These are phyloP conservation scores for Eurytoma adleriae DNA, from an alignment of 2,888 invertebrate genomes.

Conservation along the genomic window DNA sequence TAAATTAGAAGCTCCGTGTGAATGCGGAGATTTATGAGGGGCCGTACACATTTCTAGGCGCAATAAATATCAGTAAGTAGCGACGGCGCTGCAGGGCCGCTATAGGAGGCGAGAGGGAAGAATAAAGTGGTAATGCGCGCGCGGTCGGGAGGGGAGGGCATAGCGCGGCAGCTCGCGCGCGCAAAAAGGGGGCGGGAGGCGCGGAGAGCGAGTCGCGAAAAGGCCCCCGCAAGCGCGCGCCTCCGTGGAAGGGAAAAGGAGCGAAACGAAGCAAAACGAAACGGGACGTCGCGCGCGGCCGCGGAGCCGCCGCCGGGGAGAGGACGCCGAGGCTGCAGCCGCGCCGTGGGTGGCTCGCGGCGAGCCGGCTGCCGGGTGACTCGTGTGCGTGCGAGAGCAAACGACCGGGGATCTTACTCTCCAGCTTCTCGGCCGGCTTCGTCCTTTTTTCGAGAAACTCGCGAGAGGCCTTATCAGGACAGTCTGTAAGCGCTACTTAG, in stretches of 20 bases:
- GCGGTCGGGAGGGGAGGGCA: too few relatives aligned
- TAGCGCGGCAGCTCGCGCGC: slow-evolving; percentile 53
- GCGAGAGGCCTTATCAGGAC: too few relatives aligned
- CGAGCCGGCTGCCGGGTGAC: slow-evolving; percentile 4
- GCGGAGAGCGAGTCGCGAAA: slow-evolving; percentile 21
- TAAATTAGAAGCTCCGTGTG: slow-evolving; percentile 76
- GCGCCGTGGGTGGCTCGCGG: slow-evolving; percentile 63
- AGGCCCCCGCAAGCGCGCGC: slow-evolving; percentile 42
- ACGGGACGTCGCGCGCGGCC: slow-evolving; percentile 57
- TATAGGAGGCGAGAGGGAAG: too few relatives aligned
- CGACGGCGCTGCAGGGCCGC: slow-evolving; percentile 63
- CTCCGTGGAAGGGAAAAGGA: slow-evolving; percentile 44
- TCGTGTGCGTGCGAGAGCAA: neutral
- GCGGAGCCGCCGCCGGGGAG: neutral
- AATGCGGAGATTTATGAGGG: slow-evolving; percentile 76
- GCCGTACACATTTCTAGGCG: slow-evolving; percentile 75
- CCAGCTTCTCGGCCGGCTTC: too few relatives aligned
- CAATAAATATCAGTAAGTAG: slow-evolving; percentile 77
- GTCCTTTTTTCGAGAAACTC: too few relatives aligned
- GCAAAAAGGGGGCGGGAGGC: slow-evolving; percentile 45
- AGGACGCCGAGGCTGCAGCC: slow-evolving; percentile 49
- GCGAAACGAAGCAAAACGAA: slow-evolving; percentile 58
- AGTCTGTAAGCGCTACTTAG: too few relatives aligned
- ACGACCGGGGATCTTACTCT: too few relatives aligned
- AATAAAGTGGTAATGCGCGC: neutral